Conservation (phyloP, 1,140 invertebrate species). For the Solenopsis invicta region DNA sequence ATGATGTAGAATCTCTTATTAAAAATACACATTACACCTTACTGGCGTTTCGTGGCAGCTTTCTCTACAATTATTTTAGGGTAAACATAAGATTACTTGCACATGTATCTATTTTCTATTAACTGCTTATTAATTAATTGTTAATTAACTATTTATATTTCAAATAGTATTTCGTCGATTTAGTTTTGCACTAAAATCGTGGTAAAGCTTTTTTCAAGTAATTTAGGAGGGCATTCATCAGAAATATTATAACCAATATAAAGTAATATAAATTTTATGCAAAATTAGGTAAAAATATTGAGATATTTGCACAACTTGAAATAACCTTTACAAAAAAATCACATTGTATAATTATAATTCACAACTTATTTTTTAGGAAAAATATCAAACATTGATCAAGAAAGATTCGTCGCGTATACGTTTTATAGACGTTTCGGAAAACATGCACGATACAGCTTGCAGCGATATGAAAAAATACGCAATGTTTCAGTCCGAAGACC, state of each 20-base stretch:
- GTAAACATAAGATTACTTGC: conserved; percentile 12
- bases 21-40: conserved; percentile 72
- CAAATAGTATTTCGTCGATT: neutral
- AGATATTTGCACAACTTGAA: neutral
- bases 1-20: conserved; percentile 66
- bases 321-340: neutral
- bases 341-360: neutral
- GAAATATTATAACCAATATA: too few species aligned
- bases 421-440: neutral
- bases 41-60: conserved; percentile 60
- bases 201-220: neutral
- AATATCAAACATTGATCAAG: neutral
- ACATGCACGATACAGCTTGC: conserved; percentile 63
- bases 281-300: neutral
- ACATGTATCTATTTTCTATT: neutral
- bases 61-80: conserved; percentile 1
- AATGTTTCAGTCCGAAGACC: conserved; percentile 66
- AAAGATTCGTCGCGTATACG: neutral
- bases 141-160: neutral
- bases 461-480: conserved; percentile 46
- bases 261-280: neutral
- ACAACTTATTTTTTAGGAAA: conserved; percentile 16
- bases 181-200: conserved; percentile 2
- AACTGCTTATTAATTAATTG: neutral
- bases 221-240: neutral